Percentiles rank a stretch among this genome's conserved stretches.
Evolutionary conservation across 2,113 vertebrate species (phyloP).

Genomic region (Etia nguti): DNA sequence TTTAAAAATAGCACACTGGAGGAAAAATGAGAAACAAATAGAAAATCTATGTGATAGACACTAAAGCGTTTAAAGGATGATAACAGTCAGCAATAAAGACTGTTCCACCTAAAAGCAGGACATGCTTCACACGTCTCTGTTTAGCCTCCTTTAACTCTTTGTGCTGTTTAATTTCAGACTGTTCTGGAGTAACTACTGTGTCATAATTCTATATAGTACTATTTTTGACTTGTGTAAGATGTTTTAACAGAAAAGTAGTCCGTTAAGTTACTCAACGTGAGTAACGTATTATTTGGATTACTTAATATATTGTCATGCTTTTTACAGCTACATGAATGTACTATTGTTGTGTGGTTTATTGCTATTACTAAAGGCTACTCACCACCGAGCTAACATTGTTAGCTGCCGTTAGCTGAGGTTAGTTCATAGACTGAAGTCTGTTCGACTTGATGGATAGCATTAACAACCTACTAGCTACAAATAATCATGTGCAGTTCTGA

Average conservation of each 20-base stretch:
- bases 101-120: background rate
- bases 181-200: background rate
- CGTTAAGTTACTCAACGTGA: background rate
- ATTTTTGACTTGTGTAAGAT: background rate
- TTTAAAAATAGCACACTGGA: background rate
- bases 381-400: background rate
- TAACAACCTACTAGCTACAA: background rate
- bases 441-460: background rate
- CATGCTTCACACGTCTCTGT: background rate
- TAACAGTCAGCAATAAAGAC: background rate
- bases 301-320: background rate
- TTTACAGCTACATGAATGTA: background rate
- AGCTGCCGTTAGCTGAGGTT: background rate
- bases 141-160: background rate
- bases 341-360: background rate
- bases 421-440: background rate
- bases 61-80: background rate
- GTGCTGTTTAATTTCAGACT: background rate
- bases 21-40: background rate
- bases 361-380: background rate
- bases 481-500: background rate
- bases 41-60: background rate
- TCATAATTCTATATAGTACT: background rate
- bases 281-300: background rate
- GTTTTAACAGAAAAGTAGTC: background rate